Base-by-base conservation (phyloP, 2,113 vertebrate species). In the Nesogale talazaci region DNA sequence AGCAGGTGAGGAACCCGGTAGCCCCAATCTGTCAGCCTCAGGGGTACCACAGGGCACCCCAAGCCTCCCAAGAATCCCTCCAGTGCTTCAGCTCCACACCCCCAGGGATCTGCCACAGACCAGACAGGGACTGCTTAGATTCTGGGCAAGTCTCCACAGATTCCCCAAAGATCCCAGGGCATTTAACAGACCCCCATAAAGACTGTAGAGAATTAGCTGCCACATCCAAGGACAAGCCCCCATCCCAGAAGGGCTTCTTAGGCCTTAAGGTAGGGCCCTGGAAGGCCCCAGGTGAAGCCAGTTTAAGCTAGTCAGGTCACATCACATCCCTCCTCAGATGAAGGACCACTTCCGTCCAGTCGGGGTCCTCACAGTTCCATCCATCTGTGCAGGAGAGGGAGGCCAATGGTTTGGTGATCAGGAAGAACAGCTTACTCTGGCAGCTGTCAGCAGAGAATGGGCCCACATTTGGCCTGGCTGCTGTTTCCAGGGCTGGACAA, bases 81-180 rank as follows among this genome's bases (percentile, higher is more conserved):
- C 57, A 25, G 2, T 22, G 0, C 34, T 79, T 22, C 5, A 15
- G 56, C 65, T 31, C 75, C 76, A 6, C 52, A 80, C n/a, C 46
- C 27, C 74, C 74, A 74, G 70, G 86, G 65, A 75, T 70, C 74
- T 57, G 27, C 46, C 52, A 12, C 25, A 87, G 67, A 56, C 25
- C 34, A 88, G 36, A 67, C n/a, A 78, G 63, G 27, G 56, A 82
- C 52, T 61, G n/a, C 69, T 84, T 89, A 89, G 56, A 74, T 88
- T 96, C 72, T 94, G 78, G 72, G 16, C 61, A 29, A 85, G 79
- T 86, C 46, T 85, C 59, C 34, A 67, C 4, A 92, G 86, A 85
- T 88, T 88, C 36, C 59, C 46, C 61, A 23, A 29, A 76, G 17
- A 80, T 83, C 74, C 69, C 56, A 87, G 42, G 31, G 63, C 76